Evolutionary conservation across 2,797 vertebrate species (phyloP), one percentile per base, ranked within the genome.

Genomic region (Diceros bicornis): DNA sequence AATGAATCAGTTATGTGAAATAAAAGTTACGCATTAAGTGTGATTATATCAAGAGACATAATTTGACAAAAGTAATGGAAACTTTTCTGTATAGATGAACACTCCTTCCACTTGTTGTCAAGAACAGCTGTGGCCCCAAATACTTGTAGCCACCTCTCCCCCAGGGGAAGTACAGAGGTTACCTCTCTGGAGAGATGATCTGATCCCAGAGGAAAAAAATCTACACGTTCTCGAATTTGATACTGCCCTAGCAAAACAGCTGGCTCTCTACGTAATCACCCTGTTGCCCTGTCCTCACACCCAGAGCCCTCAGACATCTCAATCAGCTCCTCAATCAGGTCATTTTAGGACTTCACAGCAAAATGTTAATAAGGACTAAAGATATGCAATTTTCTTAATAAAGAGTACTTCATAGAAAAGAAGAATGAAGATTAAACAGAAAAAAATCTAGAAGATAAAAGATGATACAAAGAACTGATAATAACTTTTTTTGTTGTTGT

Each of bases 1-100:
- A n/a, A 86, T n/a, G 1, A 50, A 86, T 94, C 61, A 78, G 21
- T 81, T 57, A 57, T 6, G 3, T 72, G 17, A 85, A 96, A 97
- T 44, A 78, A 95, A 71, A 68, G 3, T 41, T 68, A n/a, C 29
- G 62, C 27, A 50, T 37, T 66, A n/a, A 7, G 87, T 52, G 23
- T 68, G 61, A 78, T 68, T 91, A 55, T 52, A 69, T 25, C 62
- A 83, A 82, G 1, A 66, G 18, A 50, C 14, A 55, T 57, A 61
- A 57, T 29, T 61, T 83, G 6, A 74, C 47, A 82, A 78, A 86
- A 66, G 4, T 64, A 87, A 75, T 84, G 12, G 3, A 94, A 64
- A 59, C 9, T 47, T 87, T 72, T 82, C 41, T 82, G 16, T 44
- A 50, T 18, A 66, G 7, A 29, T 41, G 14, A 88, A 81, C 7